phyloP scores from a whole-genome alignment of 1,140 invertebrate species.

The Drosophila nigrodunni region DNA sequence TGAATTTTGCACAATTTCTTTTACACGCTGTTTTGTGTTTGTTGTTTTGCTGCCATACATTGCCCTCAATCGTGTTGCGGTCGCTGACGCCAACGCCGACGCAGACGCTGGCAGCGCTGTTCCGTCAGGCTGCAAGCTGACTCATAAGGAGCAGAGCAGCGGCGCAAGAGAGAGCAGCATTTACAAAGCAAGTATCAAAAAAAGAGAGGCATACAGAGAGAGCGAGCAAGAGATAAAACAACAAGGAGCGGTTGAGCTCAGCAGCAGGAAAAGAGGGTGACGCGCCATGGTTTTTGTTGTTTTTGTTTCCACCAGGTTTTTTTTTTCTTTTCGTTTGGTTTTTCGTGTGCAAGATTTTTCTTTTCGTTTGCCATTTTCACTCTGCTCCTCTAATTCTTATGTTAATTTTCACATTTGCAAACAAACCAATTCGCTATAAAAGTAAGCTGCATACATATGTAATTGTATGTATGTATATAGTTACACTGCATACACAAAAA shows the following conservation, averaged over 20 bases:
- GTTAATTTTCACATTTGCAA: conserved; percentile 52
- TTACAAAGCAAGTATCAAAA: conserved; percentile 7
- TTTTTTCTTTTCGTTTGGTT: conserved; percentile 43
- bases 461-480: conserved; percentile 10
- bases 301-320: conserved; percentile 23
- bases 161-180: conserved; percentile 14
- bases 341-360: conserved; percentile 48
- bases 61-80: conserved; percentile 59
- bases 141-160: conserved; percentile 45
- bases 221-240: conserved; percentile 1
- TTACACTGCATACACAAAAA: conserved; percentile 55
- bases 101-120: conserved; percentile 21
- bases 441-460: conserved; percentile 3
- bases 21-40: conserved; percentile 46
- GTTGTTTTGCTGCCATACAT: conserved; percentile 40
- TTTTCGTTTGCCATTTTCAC: conserved; percentile 36
- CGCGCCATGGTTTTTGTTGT: conserved; percentile 28
- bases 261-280: conserved; percentile 26
- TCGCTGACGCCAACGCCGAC: conserved; percentile 7
- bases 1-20: conserved; percentile 73
- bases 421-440: conserved; percentile 28
- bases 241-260: conserved; percentile 34
- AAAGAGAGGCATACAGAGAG: conserved; percentile 10
- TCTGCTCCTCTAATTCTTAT: conserved; percentile 37
- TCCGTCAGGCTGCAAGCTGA: conserved; percentile 36